A percentile compares a stretch with the other conserved stretches of the same genome.
Evolutionary conservation across 2,888 invertebrate species (phyloP).

Genomic region (Nomada hirtipes): DNA sequence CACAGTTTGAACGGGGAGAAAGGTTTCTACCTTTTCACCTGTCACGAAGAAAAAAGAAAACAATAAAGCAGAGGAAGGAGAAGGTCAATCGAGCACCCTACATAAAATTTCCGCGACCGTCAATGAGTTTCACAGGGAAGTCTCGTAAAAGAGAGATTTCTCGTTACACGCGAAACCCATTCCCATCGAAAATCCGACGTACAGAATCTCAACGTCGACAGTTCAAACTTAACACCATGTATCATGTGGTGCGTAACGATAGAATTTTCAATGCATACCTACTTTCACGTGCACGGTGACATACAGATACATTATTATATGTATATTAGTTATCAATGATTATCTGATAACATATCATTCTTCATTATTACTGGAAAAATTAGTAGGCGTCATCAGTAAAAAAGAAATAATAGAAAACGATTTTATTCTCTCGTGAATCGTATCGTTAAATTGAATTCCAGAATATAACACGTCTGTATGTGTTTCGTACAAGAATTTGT

Average conservation of each 20-base stretch:
- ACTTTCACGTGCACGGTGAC: too few relatives aligned
- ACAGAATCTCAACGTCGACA: not conserved
- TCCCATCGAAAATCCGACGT: conserved; percentile 4
- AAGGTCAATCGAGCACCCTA: not conserved
- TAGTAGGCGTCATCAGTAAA: not conserved
- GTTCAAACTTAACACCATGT: not conserved
- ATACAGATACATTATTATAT: too few relatives aligned
- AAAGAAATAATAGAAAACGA: not conserved
- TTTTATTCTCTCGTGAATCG: conserved; percentile 3
- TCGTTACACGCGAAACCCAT: conserved; percentile 33
- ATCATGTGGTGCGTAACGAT: not conserved
- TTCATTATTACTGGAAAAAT: too few relatives aligned
- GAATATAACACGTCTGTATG: not conserved
- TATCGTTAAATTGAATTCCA: conserved; percentile 41
- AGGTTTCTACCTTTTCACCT: not conserved
- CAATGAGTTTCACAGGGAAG: conserved; percentile 8
- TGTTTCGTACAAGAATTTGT: conserved; percentile 5
- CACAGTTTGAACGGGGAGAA: not conserved
- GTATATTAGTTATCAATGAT: too few relatives aligned
- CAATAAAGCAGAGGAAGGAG: not conserved
- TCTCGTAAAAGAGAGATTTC: conserved; percentile 4
- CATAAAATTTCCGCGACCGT: not conserved
- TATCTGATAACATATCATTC: too few relatives aligned
- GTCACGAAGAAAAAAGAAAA: not conserved
- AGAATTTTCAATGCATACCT: too few relatives aligned